Evolutionary conservation across 2,797 vertebrate genomes (phyloP).

Genomic region (Hydrocynus forskahlii): DNA sequence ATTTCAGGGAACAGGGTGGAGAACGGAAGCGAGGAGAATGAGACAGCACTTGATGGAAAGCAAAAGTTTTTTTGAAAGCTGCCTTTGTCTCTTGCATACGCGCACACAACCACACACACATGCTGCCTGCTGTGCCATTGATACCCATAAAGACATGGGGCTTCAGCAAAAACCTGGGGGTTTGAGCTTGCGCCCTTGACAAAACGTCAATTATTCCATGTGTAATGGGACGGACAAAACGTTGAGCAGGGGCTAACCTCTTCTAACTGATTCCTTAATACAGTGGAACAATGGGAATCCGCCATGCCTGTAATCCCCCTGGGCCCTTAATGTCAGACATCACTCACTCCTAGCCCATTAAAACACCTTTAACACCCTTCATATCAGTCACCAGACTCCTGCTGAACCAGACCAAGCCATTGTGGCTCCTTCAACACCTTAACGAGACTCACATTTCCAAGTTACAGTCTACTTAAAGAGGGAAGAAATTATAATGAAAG

Average conservation of each 20-base stretch:
- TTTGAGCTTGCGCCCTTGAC: constrained; percentile 16
- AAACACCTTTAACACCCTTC: constrained; percentile 55
- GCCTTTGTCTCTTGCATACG: neutral
- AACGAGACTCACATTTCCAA: constrained; percentile 69
- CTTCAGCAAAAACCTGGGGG: constrained; percentile 10
- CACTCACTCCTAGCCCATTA: constrained; percentile 61
- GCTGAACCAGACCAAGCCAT: constrained; percentile 25
- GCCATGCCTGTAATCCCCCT: constrained; percentile 45
- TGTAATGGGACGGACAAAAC: constrained; percentile 48
- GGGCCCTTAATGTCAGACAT: constrained; percentile 65
- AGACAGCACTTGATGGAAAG: constrained; percentile 70
- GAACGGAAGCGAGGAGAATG: constrained; percentile 57
- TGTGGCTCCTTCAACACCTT: constrained; percentile 24
- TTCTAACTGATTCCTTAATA: constrained; percentile 51
- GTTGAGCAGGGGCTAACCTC: constrained; percentile 25
- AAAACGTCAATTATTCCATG: constrained; percentile 53
- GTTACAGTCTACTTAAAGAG: constrained; percentile 53
- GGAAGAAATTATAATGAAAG: neutral
- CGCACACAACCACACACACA: neutral
- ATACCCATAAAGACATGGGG: constrained; percentile 19
- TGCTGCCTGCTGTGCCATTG: neutral
- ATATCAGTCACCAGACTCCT: constrained; percentile 38
- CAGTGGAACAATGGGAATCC: constrained; percentile 59
- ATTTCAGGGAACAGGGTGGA: constrained; percentile 62
- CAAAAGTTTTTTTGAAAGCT: constrained; percentile 62